Percentiles rank a stretch among this genome's conserved stretches.
Conservation (phyloP, 2,113 vertebrate genomes). For the Sus scrofa region T2T-Sscrofa CM000816.6:91597501-91598000, state of each 20-base stretch:
- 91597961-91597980: constrained; percentile 42
- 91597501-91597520: constrained; percentile 30
- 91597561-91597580: constrained; percentile 49
- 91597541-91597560: not conserved
- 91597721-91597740: constrained; percentile 58
- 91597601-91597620: constrained; percentile 99
- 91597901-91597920: constrained; percentile 7
- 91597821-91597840: not conserved
- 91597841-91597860: constrained; percentile 39
- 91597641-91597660: constrained; percentile 99
- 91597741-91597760: constrained; percentile 71
- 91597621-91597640: constrained; percentile 98
- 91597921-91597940: not conserved
- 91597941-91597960: constrained; percentile 36
- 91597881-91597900: constrained; percentile 57
- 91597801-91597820: constrained; percentile 60
- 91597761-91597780: constrained; percentile 59
- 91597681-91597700: constrained; percentile 68
- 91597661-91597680: constrained; percentile 99
- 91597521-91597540: constrained; percentile 35
- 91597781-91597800: constrained; percentile 61
- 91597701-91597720: constrained; percentile 11
- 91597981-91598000: not conserved
- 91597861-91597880: constrained; percentile 7
- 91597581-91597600: constrained; percentile 87